Evolutionary conservation across 2,113 vertebrate species (phyloP), one percentile per base, ranked within the genome.

Genomic region (Ceratotherium simum): DNA sequence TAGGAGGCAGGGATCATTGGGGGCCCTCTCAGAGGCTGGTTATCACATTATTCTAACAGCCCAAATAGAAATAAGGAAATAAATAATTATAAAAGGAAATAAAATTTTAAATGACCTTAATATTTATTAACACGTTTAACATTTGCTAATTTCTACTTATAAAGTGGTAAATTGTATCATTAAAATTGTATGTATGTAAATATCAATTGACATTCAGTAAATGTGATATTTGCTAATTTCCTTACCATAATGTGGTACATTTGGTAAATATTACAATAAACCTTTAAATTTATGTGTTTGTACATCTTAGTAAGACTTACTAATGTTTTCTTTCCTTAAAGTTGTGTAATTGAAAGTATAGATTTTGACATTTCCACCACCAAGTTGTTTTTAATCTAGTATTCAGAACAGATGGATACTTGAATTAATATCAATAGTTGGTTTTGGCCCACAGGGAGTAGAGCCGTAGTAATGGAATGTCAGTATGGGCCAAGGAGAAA

Each of bases 401-500:
- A 48, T 58, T 54, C 92, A 85, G 48, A 91, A 58, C 33, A 96
- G 27, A 33, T 80, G 54, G 60, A 80, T 90, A 69, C 46, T 95
- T 97, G 81, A 97, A 91, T 97, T 96, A 97, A 96, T 72, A 93
- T 96, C 84, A 89, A 46, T 39, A 91, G 36, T 98, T 98, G 81
- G 27, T 93, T 97, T 98, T 86, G 97, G 70, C 97, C 96, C 96
- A 87, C 97, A 99, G 99, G 99, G 95, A 99, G 99, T 97, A 99
- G 99, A 98, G 99, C 99, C 62, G 99, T 99, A 95, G 99, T 99
- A 88, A 99, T 99, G 99, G 99, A 99, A 86, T 99, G 99, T 97
- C 99, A 99, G 0, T 99, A 99, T 92, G 99, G 99, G 67, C 99
- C 99, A 95, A 98, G 99, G 73, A 99, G 99, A 89, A 99, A 99